Conservation (phyloP, 2,113 vertebrate species). For the Furnarius figulus region DNA sequence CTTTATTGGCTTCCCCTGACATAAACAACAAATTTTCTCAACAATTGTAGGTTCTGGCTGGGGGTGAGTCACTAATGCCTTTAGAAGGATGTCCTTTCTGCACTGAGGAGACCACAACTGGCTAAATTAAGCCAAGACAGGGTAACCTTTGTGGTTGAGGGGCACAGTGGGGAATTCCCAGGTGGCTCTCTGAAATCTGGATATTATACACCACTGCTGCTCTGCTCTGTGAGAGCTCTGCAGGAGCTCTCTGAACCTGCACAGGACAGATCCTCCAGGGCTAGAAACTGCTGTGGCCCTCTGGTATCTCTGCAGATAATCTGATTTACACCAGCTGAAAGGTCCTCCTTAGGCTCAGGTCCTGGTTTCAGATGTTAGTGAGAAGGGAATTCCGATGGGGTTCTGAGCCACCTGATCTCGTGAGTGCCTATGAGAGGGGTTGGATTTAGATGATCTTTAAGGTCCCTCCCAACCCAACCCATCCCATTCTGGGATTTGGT, state of each 20-base stretch:
- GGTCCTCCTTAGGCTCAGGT: neutral
- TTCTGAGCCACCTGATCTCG: neutral
- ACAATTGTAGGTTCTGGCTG: neutral
- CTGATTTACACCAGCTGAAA: neutral
- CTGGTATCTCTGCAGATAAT: neutral
- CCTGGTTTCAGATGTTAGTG: neutral
- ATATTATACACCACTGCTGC: neutral
- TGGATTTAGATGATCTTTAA: neutral
- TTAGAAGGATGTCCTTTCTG: neutral
- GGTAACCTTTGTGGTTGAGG: slow-evolving; percentile 20
- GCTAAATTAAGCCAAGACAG: neutral
- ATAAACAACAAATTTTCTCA: slow-evolving; percentile 5
- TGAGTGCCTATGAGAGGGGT: neutral
- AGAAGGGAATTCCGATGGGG: neutral
- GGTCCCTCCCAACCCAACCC: neutral
- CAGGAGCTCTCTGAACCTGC: neutral
- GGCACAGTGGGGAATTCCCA: neutral
- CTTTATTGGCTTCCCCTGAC: neutral
- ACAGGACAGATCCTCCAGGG: neutral
- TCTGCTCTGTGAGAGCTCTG: neutral
- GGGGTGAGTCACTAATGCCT: slow-evolving; percentile 12
- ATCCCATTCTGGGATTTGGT: neutral
- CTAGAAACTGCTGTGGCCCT: neutral
- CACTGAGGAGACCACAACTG: neutral
- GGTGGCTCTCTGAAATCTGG: neutral